Evolutionary conservation across 2,113 vertebrate species (phyloP), one percentile per base, ranked within the genome.

Genomic region (Tylochromis polylepis): DNA sequence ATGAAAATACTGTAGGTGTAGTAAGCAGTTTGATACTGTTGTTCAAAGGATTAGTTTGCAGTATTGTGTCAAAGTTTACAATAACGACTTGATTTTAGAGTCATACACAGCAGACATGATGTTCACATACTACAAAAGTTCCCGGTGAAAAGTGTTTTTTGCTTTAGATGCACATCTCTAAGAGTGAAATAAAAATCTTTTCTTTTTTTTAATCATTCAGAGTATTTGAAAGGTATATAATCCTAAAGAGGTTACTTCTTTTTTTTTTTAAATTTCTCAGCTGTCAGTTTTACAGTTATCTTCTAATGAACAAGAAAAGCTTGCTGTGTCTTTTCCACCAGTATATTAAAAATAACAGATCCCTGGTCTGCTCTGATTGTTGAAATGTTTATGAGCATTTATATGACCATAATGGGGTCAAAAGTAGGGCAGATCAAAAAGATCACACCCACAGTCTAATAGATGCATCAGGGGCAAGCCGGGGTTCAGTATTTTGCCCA

Each of bases 371-470:
- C 60, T 38, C 34, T 41, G 62, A 41, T 41, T 67, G 62, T 22
- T 41, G 36, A 67, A 38, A 15, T 41, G 11, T 67, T 67, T 34
- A 41, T 67, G 62, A 41, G 36, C 12, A 70, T 70, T 70, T 67
- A 0, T 9, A 22, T 67, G 34, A 36, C 18, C 2, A 8, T 11
- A 46, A 41, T 41, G 36, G n/a, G 34, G 0, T 67, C 11, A 41
- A 67, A 67, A 14, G 7, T 67, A 22, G 62, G 36, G 2, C 22
- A 24, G n/a, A 67, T 65, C 18, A 38, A n/a, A 38, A 65, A 65
- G 18, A 65, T 65, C n/a, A n/a, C 31, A 38, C 18, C 60, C 60
- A 38, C 1, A 2, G 3, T 65, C 31, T 65, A 65, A 65, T 0
- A 1, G 6, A 38, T 38, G 36, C 36, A 38, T 38, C 3, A 9